Evolutionary conservation across 2,888 invertebrate species (phyloP), one percentile per base, ranked within the genome.

Genomic region (Tryphoninae sp.): DNA sequence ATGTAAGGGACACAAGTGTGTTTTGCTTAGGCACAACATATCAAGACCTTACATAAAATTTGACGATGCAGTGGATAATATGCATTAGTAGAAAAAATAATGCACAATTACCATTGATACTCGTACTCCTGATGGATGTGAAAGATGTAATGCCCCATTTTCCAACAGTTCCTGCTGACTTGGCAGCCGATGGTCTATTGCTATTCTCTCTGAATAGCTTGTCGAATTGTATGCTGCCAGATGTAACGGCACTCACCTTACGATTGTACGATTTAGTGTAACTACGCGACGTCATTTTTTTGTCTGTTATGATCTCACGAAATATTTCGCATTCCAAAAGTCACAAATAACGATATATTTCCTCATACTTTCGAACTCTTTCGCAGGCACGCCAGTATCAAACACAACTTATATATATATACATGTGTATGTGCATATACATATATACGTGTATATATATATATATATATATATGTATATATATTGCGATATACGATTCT

Each of bases 141-240:
- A 97, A 98, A 84, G 97, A 97, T 89, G 97, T 97, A 92, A 97
- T 97, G 86, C 98, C 98, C 97, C 98, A 98, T 94, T 97, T 97
- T 86, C 98, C 98, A 86, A 98, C 96, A 45, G 97, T 97, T 84
- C 97, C 98, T 86, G 97, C 96, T 42, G 97, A 97, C 86, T 97
- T 95, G 71, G 97, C 96, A 75, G 97, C 97, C 72, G 97, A 95
- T 8, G 97, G 97, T 88, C 96, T 96, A 92, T 97, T 97, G 91
- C 96, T 96, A 91, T 96, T 97, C 89, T 96, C 95, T 91, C 96
- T 93, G 87, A 95, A 93, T 82, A 94, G 91, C 88, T 93, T 94
- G 89, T 95, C 95, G 90, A 95, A 95, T 86, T 95, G 94, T 84
- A 95, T 94, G 89, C 94, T 94, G 68, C 94, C 92, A 65, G 90